These are phyloP conservation scores for Ectobius pallidus DNA, from an alignment of 2,888 invertebrate genomes.

Conservation along the genomic window DNA sequence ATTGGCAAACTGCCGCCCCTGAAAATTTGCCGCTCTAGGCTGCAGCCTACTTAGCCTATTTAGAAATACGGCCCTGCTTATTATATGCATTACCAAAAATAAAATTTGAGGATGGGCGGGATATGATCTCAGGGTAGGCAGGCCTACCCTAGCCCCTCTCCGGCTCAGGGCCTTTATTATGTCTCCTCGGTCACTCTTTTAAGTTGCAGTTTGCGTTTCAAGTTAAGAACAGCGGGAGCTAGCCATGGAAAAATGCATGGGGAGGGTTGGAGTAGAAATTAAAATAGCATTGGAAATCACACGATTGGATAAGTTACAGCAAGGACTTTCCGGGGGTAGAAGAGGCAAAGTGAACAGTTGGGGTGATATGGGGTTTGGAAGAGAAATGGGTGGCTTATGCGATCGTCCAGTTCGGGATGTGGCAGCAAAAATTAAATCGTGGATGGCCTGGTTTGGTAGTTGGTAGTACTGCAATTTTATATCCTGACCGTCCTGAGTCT, in stretches of 20 bases:
- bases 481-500: background rate
- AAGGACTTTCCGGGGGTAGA: background rate
- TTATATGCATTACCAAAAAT: no score
- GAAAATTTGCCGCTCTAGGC: no score
- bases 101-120: no score
- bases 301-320: slow-evolving; percentile 5
- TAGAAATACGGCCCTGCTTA: no score
- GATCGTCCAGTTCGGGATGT: background rate
- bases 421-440: background rate
- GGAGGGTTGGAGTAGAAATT: background rate
- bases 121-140: no score
- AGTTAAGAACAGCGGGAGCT: background rate
- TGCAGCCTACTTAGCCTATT: no score
- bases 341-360: background rate
- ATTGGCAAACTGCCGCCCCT: no score
- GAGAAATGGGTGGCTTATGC: slow-evolving; percentile 11
- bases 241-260: background rate
- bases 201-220: no score
- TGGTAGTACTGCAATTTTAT: background rate
- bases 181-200: no score
- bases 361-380: background rate
- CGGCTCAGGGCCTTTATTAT: no score
- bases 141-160: no score
- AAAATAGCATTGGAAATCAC: slow-evolving; percentile 5
- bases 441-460: no score